Conservation (phyloP, 2,797 vertebrate species). For the Ibycter americanus region DNA sequence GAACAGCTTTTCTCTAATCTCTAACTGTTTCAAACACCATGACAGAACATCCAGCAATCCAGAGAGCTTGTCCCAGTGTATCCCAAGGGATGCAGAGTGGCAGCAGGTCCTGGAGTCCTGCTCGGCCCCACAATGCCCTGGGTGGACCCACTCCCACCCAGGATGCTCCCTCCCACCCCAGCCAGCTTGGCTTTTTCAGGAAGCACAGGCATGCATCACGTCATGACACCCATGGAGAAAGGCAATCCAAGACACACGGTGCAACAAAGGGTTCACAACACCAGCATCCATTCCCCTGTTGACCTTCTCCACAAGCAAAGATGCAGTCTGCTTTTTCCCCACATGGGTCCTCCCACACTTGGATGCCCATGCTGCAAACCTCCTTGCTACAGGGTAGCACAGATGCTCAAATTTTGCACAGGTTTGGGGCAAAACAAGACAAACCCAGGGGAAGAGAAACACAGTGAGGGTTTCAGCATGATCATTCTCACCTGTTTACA, state of each 20-base stretch:
- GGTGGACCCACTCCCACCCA: not conserved
- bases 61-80: not conserved
- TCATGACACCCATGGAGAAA: rapidly evolving
- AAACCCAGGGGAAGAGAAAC: not conserved
- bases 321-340: rapidly evolving
- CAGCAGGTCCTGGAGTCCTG: not conserved
- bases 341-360: rapidly evolving
- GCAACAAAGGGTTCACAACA: rapidly evolving
- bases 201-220: not conserved
- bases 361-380: rapidly evolving
- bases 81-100: not conserved
- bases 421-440: rapidly evolving
- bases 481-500: not conserved
- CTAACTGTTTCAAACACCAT: not conserved
- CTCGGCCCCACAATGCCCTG: rapidly evolving
- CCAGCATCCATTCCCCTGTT: not conserved
- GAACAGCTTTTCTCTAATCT: not conserved
- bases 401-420: not conserved
- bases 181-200: not conserved
- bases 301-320: not conserved
- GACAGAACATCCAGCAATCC: not conserved
- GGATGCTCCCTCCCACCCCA: not conserved
- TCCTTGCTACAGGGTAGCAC: not conserved
- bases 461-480: not conserved
- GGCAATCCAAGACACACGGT: rapidly evolving